Base-by-base conservation (phyloP, 2,113 vertebrate genomes). In the Callospermophilus lateralis region DNA sequence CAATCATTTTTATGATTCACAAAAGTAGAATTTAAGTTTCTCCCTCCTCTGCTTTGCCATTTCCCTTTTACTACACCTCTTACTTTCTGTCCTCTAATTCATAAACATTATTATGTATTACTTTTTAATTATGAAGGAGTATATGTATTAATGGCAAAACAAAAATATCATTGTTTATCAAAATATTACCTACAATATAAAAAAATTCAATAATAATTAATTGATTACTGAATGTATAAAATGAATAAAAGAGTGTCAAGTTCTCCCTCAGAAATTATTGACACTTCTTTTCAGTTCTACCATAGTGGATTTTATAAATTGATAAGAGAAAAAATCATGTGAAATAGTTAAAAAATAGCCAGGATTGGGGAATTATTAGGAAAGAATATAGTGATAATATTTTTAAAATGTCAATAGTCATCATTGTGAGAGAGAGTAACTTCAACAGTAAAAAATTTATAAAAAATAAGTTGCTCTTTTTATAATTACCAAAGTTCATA, bases 281-380 rank as follows among this genome's bases (percentile, higher is more conserved):
- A 45, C 3, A 3, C 0, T 5, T 67, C 16, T n/a, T n/a, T 55
- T 74, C 19, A 63, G 3, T 67, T 89, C 28, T 74, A n/a, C 1
- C 32, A 5, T 67, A 39, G 45, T 86, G 11, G 6, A 77, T 78
- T 92, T 78, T 86, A 93, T 89, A 89, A 92, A 89, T 30, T 88
- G 30, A 72, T 68, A 30, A 84, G 28, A 80, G 17, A 17, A 90
- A 39, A 89, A 39, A n/a, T n/a, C 22, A 42, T 8, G 0, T 34
- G 34, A 93, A 16, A 5, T 39, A 79, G 68, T 55, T 86, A 72
- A 34, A 84, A 20, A 93, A 93, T 34, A 84, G 24, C 6, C 2
- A 63, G 6, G 0, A 74, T n/a, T 83, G 3, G 3, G 5, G 16
- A 81, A 61, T 72, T 55, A 70, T 55, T 84, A 80, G 67, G 3